Percentiles rank a stretch among this genome's conserved stretches.
Conservation (phyloP, 2,888 invertebrate species). For the Cantharis flavilabris region DNA sequence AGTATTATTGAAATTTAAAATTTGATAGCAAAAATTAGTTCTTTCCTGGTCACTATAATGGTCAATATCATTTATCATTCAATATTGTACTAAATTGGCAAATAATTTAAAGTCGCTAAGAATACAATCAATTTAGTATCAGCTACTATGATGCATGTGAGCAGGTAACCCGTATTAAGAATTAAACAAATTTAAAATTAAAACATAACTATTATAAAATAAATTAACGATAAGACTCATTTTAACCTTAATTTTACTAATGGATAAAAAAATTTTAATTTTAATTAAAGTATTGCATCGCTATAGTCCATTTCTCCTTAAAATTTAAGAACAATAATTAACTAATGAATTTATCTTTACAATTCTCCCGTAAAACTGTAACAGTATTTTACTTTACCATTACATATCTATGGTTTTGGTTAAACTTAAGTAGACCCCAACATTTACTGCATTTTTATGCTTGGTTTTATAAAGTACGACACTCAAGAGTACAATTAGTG, state of each 20-base stretch:
- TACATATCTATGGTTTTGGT: slow-evolving; percentile 16
- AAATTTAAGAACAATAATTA: background rate
- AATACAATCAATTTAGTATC: too few species aligned
- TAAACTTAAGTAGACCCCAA: slow-evolving; percentile 28
- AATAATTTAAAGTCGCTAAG: too few species aligned
- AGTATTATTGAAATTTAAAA: too few species aligned
- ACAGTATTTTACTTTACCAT: background rate
- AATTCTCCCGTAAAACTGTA: background rate
- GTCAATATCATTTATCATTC: too few species aligned
- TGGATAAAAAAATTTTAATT: background rate
- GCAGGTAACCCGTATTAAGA: background rate
- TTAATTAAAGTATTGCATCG: background rate
- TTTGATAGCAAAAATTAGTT: too few species aligned
- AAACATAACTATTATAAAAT: background rate
- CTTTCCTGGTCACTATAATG: too few species aligned
- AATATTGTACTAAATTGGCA: too few species aligned
- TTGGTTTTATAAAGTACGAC: slow-evolving; percentile 30
- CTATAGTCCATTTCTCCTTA: background rate
- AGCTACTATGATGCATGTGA: background rate
- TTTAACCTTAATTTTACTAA: background rate
- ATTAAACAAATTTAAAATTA: background rate
- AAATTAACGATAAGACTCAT: background rate
- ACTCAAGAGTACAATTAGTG: slow-evolving; percentile 37
- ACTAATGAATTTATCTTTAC: background rate
- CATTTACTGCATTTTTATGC: slow-evolving; percentile 26